phyloP scores from a whole-genome alignment of 2,888 invertebrate species.

The Polylopha cassiicola region DNA sequence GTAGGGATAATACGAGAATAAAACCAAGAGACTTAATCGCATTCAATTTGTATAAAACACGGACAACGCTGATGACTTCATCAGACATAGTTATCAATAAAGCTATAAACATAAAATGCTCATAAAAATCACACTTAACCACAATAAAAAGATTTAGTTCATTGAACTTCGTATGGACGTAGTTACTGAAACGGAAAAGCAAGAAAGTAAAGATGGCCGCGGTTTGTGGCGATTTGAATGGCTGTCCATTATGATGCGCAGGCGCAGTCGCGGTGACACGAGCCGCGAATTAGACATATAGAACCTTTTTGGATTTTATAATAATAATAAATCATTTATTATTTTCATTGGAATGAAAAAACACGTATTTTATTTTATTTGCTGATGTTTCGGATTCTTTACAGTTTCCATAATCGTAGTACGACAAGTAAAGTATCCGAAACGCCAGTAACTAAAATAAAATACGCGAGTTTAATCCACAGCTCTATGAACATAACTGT shows the following conservation, averaged over 20 bases:
- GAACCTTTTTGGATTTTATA: conserved; percentile 39
- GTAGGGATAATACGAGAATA: no score
- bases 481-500: no score
- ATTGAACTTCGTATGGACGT: conserved; percentile 46
- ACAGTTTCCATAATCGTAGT: no score
- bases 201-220: conserved; percentile 52
- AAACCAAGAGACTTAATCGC: no score
- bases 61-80: no score
- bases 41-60: no score
- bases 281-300: conserved; percentile 43
- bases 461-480: no score
- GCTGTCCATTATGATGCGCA: conserved; percentile 51
- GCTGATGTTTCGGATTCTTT: no score
- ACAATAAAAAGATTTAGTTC: conserved; percentile 31
- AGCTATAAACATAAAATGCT: conserved; percentile 3
- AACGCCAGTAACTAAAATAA: no score
- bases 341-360: conserved; percentile 28
- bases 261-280: conserved; percentile 56
- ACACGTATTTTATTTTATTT: no score
- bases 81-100: conserved; percentile 4
- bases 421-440: no score
- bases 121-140: conserved; percentile 5
- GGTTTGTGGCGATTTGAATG: conserved; percentile 54
- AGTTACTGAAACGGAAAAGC: conserved; percentile 49
- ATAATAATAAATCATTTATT: conserved; percentile 17